Base-by-base conservation (phyloP, 2,113 vertebrate genomes). In the Xyrauchen texanus region DNA sequence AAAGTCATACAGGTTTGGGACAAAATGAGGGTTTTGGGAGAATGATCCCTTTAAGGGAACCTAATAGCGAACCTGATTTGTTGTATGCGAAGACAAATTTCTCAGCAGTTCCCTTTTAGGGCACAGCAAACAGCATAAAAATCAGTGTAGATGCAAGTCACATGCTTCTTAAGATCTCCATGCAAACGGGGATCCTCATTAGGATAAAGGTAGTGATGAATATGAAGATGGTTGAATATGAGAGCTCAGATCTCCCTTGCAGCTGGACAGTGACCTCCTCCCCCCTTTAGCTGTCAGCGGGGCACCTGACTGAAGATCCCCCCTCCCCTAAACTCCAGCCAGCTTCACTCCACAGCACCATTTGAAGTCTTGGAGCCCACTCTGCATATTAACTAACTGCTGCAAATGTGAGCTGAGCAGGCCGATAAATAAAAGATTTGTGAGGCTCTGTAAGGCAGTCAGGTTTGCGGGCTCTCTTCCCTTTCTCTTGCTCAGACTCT, bases 391-490 rank as follows among this genome's bases (percentile, higher is more conserved):
- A 89, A 90, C 82, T 86, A 88, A 85, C 81, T 84, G 85, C 84
- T 81, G 81, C 83, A 77, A 84, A 83, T 78, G 71, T 70, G 86
- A 83, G 80, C 63, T 12, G 83, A 88, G 77, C n/a, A 62, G 65
- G 80, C 71, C 69, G 71, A 88, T 91, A 81, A 92, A 90, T 90
- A 84, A 91, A 92, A 92, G 85, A 89, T 89, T 82, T 87, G 83
- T 76, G 82, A 66, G 67, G 75, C 66, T 68, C 72, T 71, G 79
- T n/a, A 81, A 87, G 79, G 76, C 60, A 42, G 60, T 76, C 64
- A 81, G 80, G 76, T 77, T 84, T 73, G 60, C 12, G 84, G 82
- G 84, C 16, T 74, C 15, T 80, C 74, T 76, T 80, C 62, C 63
- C 45, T 67, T 52, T 72, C 53, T 67, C 51, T 75, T 49, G 69